phyloP scores from a whole-genome alignment of 2,113 vertebrate species.

The Psophia crepitans region DNA sequence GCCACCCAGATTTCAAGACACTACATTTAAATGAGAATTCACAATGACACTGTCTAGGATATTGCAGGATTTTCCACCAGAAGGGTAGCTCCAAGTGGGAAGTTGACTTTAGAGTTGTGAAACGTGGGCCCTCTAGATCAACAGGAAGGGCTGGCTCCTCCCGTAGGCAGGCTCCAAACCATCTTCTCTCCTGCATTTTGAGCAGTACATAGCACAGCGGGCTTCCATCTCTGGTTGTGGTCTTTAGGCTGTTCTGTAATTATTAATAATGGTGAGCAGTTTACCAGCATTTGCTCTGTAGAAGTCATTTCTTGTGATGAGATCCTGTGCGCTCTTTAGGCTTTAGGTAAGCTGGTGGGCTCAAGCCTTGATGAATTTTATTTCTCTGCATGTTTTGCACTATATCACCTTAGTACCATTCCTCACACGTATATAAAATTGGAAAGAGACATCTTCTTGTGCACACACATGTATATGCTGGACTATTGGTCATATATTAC shows the following conservation, averaged over 20 bases:
- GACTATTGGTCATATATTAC: background rate
- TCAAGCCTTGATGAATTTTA: background rate
- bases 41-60: background rate
- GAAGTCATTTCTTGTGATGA: background rate
- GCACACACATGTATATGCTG: rapidly evolving
- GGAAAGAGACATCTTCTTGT: rapidly evolving
- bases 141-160: background rate
- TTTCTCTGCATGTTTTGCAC: background rate
- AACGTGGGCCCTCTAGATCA: background rate
- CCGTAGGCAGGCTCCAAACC: background rate
- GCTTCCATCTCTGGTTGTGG: background rate
- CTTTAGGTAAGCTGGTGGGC: background rate
- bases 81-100: background rate
- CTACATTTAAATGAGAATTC: background rate
- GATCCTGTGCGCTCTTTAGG: background rate
- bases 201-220: rapidly evolving
- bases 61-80: background rate
- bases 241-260: background rate
- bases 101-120: background rate
- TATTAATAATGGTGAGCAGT: background rate
- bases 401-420: background rate
- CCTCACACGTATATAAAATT: background rate
- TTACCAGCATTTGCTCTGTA: background rate
- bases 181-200: background rate
- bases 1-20: background rate